phyloP scores from a whole-genome alignment of 2,113 vertebrate species.

The Oreocharis arfaki region DNA sequence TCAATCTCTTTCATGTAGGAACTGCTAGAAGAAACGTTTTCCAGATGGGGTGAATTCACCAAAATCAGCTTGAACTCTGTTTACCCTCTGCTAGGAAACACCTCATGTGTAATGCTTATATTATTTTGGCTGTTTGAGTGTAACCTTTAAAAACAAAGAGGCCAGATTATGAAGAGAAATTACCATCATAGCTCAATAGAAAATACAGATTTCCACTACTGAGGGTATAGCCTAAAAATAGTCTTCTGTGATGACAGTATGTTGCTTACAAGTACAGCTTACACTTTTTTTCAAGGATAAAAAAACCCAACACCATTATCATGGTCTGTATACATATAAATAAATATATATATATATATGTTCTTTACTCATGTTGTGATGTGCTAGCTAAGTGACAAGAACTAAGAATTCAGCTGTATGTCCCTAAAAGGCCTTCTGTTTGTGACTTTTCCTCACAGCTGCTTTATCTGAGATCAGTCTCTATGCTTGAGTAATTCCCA shows the following conservation, averaged over 20 bases:
- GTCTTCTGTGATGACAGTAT: not conserved
- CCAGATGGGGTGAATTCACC: not conserved
- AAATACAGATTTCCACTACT: not conserved
- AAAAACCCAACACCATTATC: not conserved
- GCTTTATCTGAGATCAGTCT: conserved; percentile 5
- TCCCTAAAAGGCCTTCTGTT: conserved; percentile 19
- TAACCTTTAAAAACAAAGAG: not conserved
- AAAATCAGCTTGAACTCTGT: not conserved
- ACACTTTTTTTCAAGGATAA: not conserved
- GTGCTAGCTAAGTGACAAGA: not conserved
- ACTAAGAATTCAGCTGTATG: not conserved
- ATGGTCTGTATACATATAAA: not conserved
- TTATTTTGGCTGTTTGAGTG: not conserved
- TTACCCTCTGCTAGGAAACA: not conserved
- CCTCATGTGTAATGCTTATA: not conserved
- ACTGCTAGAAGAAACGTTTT: not conserved
- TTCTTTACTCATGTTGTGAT: not conserved
- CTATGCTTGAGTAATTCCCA: conserved; percentile 31
- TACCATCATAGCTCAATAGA: not conserved
- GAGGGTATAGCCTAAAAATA: not conserved
- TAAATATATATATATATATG: not conserved
- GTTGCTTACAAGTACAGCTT: not conserved
- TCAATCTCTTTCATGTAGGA: not conserved
- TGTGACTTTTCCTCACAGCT: conserved; percentile 30
- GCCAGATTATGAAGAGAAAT: not conserved